Conservation (phyloP, 2,888 invertebrate species). For the Nemoura dubitans region DNA sequence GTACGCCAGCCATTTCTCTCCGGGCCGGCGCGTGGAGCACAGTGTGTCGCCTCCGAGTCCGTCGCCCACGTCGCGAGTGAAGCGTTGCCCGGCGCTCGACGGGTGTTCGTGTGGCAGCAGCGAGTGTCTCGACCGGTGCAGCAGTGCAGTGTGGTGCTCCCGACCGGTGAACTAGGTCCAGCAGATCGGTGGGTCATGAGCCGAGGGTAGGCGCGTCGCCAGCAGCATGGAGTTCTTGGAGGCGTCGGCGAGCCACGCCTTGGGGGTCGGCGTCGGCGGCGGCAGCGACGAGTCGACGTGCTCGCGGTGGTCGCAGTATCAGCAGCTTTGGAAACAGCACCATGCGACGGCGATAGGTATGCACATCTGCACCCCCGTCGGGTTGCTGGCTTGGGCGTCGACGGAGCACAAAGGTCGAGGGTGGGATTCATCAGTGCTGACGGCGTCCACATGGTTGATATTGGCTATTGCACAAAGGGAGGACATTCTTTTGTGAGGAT, state of each 20-base stretch:
- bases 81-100: too few relatives aligned
- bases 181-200: background rate
- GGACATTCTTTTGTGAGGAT: too few relatives aligned
- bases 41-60: conserved; percentile 59
- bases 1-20: conserved; percentile 59
- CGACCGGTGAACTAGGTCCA: too few relatives aligned
- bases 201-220: background rate
- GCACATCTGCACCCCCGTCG: too few relatives aligned
- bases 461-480: too few relatives aligned
- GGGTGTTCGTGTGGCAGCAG: background rate
- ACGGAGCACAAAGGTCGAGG: too few relatives aligned
- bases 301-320: conserved; percentile 75
- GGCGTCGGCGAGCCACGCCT: background rate
- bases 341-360: conserved; percentile 56
- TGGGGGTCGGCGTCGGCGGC: conserved; percentile 32
- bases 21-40: background rate
- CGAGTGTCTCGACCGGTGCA: background rate
- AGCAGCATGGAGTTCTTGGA: background rate
- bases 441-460: too few relatives aligned
- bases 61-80: conserved; percentile 56
- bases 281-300: conserved; percentile 56
- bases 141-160: too few relatives aligned
- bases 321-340: conserved; percentile 80
- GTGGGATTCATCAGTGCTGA: too few relatives aligned
- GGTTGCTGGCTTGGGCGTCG: too few relatives aligned